phyloP scores from a whole-genome alignment of 2,797 vertebrate genomes.

The Hyperoplus immaculatus region DNA sequence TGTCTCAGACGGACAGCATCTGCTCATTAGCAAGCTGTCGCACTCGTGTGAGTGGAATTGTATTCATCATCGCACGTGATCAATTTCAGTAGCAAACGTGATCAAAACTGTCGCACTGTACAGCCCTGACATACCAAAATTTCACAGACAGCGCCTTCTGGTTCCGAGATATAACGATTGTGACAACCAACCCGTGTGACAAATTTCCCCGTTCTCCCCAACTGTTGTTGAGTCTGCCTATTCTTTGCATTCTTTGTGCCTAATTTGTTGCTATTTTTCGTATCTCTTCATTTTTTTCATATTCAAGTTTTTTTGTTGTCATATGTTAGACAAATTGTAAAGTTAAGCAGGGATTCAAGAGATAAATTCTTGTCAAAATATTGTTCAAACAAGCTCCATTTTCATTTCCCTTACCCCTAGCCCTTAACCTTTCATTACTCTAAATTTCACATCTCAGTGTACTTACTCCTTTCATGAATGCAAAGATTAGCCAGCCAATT shows the following conservation, averaged over 20 bases:
- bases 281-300: background rate
- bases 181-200: too few species aligned
- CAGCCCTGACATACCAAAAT: too few species aligned
- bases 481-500: background rate
- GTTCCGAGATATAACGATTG: too few species aligned
- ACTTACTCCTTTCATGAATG: background rate
- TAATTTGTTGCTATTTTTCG: background rate
- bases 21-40: too few species aligned
- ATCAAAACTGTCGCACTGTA: too few species aligned
- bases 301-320: background rate
- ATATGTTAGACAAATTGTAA: background rate
- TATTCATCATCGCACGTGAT: too few species aligned
- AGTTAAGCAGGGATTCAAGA: background rate
- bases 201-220: too few species aligned
- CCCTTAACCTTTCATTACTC: background rate
- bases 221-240: background rate
- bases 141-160: too few species aligned
- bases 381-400: background rate
- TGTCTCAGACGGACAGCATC: too few species aligned
- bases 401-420: background rate
- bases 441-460: background rate
- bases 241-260: background rate
- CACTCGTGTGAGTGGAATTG: too few species aligned
- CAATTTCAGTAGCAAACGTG: too few species aligned
- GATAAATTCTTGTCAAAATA: background rate